phyloP scores from a whole-genome alignment of 2,113 vertebrate species.

The Beaufortia kweichowensis region DNA sequence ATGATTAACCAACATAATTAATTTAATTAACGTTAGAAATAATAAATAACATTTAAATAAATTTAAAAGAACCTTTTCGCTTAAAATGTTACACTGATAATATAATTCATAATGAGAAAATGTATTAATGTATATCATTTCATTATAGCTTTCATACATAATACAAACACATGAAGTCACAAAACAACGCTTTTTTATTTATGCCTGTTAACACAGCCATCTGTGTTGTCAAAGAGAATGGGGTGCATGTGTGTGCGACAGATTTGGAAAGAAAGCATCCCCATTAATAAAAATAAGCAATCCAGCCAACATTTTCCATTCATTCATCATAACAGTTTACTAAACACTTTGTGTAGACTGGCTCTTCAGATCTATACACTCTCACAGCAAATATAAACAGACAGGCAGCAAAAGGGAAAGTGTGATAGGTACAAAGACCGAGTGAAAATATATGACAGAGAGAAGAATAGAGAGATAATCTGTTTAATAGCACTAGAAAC shows the following conservation, averaged over 20 bases:
- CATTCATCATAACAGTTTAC: conserved; percentile 74
- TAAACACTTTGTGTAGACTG: conserved; percentile 60
- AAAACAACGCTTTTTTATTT: conserved; percentile 7
- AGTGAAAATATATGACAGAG: conserved; percentile 24
- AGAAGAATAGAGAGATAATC: neutral
- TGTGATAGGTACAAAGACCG: conserved; percentile 30
- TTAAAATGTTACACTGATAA: neutral
- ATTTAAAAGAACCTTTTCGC: too few species aligned
- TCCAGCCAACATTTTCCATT: conserved; percentile 72
- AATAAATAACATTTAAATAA: too few species aligned
- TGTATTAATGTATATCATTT: neutral
- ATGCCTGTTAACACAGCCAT: neutral
- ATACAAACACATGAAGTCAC: conserved; percentile 13
- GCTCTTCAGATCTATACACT: conserved; percentile 68
- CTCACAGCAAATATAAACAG: conserved; percentile 67
- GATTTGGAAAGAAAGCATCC: conserved; percentile 45
- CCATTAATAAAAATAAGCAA: conserved; percentile 60
- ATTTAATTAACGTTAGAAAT: too few species aligned
- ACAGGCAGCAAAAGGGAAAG: conserved; percentile 18
- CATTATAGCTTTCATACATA: neutral
- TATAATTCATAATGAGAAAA: neutral
- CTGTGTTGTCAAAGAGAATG: conserved; percentile 13
- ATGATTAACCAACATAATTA: too few species aligned
- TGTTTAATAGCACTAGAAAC: neutral
- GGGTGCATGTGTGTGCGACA: neutral